Conservation (phyloP, 2,113 vertebrate genomes). For the Dipodomys ordii region DNA sequence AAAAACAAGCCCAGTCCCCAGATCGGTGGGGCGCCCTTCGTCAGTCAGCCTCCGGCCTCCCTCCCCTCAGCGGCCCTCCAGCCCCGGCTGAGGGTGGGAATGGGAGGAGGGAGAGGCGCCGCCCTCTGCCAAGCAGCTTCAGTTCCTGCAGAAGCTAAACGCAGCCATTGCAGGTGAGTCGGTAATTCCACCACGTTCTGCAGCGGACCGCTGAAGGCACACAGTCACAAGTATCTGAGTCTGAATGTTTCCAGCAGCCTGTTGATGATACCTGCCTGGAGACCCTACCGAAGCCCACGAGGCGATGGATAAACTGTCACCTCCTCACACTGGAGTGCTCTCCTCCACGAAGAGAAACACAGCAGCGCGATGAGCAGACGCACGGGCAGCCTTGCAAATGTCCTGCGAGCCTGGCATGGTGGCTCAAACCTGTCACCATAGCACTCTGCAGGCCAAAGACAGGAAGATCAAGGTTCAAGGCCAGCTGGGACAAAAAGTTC, state of each 20-base stretch:
- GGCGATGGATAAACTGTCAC: fast-evolving
- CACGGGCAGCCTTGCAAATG: neutral
- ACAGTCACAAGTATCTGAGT: neutral
- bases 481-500: no score
- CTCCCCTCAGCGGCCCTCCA: no score
- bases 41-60: no score
- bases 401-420: neutral
- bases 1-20: fast-evolving
- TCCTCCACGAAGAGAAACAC: neutral
- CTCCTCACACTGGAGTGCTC: neutral
- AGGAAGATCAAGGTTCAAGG: no score
- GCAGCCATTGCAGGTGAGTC: fast-evolving
- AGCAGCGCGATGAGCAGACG: fast-evolving
- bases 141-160: neutral
- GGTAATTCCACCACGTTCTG: no score
- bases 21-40: no score
- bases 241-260: neutral
- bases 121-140: neutral
- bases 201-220: fast-evolving
- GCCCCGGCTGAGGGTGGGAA: neutral
- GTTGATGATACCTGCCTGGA: no score
- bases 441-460: no score
- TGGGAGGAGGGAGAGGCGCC: neutral
- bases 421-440: no score
- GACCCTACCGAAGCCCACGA: no score